Conservation (phyloP, 1,140 invertebrate genomes). For the Helicoverpa zea region DNA sequence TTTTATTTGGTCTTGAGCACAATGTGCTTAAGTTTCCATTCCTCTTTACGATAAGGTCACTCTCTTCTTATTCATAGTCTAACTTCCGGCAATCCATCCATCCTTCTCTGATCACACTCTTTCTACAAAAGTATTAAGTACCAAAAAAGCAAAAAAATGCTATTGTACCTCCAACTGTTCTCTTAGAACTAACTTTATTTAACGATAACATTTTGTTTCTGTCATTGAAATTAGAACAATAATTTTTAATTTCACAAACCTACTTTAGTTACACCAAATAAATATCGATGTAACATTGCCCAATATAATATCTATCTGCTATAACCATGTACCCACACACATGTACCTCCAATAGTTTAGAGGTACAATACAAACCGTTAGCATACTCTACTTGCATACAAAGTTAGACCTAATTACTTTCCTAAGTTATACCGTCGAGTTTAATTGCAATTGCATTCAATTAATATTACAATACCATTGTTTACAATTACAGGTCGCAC, state of each 20-base stretch:
- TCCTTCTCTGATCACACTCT: no score
- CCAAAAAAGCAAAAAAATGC: no score
- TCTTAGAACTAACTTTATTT: no score
- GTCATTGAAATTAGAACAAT: no score
- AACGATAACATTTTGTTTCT: no score
- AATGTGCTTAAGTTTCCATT: no score
- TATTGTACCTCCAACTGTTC: no score
- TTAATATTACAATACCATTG: constrained; percentile 60
- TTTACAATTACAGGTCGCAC: constrained; percentile 56
- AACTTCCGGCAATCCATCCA: no score
- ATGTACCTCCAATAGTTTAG: constrained; percentile 5
- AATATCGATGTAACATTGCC: neutral
- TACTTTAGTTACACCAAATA: neutral
- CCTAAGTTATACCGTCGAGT: constrained; percentile 46
- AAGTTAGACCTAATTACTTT: constrained; percentile 45
- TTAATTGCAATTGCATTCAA: constrained; percentile 61
- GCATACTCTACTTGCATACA: constrained; percentile 39
- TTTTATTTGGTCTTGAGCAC: neutral
- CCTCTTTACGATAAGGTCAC: no score
- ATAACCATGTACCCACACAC: neutral
- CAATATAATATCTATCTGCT: neutral
- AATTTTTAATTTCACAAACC: neutral
- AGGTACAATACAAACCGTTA: constrained; percentile 28
- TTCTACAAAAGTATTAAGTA: no score
- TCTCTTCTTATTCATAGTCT: no score